phyloP scores from a whole-genome alignment of 2,113 vertebrate genomes.

The Perca flavescens region DNA sequence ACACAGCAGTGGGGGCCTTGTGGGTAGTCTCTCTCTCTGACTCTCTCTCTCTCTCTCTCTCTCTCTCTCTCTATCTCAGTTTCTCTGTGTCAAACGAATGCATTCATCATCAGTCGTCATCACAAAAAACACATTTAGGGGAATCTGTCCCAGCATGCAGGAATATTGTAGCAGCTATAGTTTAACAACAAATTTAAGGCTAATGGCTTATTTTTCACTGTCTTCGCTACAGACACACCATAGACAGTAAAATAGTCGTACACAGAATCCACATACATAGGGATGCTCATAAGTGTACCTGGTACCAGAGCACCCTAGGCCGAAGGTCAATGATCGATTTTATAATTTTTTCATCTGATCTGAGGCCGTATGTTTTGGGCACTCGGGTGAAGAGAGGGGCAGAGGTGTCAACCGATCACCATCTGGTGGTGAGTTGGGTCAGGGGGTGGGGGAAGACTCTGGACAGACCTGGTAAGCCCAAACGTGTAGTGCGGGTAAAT shows the following conservation, averaged over 20 bases:
- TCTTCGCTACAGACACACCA: not conserved
- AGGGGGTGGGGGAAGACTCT: no score
- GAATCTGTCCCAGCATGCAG: slow-evolving; percentile 19
- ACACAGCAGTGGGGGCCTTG: slow-evolving; percentile 39
- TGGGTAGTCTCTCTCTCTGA: slow-evolving; percentile 6
- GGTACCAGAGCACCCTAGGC: no score
- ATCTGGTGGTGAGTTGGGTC: no score
- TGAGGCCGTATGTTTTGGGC: no score
- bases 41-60: no score
- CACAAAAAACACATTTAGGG: slow-evolving; percentile 4
- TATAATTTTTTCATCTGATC: no score
- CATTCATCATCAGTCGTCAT: slow-evolving; percentile 52
- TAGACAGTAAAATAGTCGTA: not conserved
- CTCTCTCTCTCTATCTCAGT: not conserved
- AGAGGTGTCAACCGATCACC: no score
- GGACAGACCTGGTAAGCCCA: no score
- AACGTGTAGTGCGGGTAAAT: no score
- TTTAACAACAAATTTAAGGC: not conserved
- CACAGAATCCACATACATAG: not conserved
- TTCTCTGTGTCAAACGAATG: slow-evolving; percentile 26
- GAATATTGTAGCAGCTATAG: not conserved
- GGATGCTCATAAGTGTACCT: no score
- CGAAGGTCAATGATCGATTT: no score
- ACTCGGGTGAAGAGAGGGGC: no score
- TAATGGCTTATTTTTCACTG: not conserved